Base-by-base conservation (phyloP, 2,113 vertebrate species). In the Papio anubis region DNA sequence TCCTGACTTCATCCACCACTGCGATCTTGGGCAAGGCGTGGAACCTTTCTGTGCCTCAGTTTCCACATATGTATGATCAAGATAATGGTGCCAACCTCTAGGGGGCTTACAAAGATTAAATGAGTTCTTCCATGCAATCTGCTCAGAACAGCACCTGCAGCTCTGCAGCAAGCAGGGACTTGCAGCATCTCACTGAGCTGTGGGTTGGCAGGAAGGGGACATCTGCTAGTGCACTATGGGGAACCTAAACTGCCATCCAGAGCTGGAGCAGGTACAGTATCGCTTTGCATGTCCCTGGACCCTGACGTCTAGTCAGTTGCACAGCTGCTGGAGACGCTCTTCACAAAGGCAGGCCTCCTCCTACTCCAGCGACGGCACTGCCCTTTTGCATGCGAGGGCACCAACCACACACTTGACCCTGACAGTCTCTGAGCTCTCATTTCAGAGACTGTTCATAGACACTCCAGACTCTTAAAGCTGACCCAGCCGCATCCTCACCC, bases 101-200 rank as follows among this genome's bases (percentile, higher is more conserved):
- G 70, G 18, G 11, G 8, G 9, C 23, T 68, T 66, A 6, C 13
- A 45, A 83, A 68, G 50, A 72, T 20, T 16, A n/a, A 50, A 40
- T 4, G 23, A 4, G 0, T 32, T 59, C 55, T 68, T 88, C 40
- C n/a, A 35, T 0, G 4, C 27, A 3, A 3, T 0, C 0, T 48
- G 11, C 81, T 87, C 68, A 23, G 61, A 12, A 76, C 30, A 12
- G 12, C 9, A 27, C 17, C 76, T 73, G 45, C 59, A 13, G 50
- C n/a, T 12, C 35, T 6, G 30, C 1, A 3, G 38, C 10, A 30
- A 3, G 23, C 8, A 0, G 4, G 20, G 3, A 3, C 18, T 16
- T 1, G 14, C 12, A 1, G 38, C 38, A 7, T 11, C 88, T 66
- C 1, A 0, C 73, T n/a, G 12, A 73, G 21, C 55, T 21, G 23